Evolutionary conservation across 2,888 invertebrate species (phyloP), one percentile per base, ranked within the genome.

Genomic region (Tenthredo distinguenda): DNA sequence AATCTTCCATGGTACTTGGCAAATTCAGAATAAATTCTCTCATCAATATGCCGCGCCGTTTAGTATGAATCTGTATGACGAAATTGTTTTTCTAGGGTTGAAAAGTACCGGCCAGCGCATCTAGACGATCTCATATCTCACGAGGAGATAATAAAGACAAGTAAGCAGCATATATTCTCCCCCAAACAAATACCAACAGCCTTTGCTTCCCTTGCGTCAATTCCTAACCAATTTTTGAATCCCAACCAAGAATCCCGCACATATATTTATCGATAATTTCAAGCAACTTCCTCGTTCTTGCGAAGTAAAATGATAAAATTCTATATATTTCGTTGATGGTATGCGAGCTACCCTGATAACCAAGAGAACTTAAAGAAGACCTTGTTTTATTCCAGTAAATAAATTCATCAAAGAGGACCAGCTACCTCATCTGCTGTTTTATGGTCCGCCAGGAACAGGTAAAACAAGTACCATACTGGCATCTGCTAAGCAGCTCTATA

Each of bases 401-500:
- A 97, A 97, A 91, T 98, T 99, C 93, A 98, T 99, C 90, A 95
- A 96, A 86, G 97, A 98, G 91, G 97, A 98, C 92, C 97, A 98
- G 89, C 94, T 99, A 76, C 99, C 99, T 0, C 99, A 99, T 95
- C 94, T 99, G 85, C 94, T 99, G 40, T 98, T 99, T 91, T 99
- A 99, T 94, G 99, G 99, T 0, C 99, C 99, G 12, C 99, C 99
- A 0, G 99, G 99, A 84, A 99, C 99, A 40, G 99, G 99, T 5
- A 99, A 99, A 94, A 99, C 99, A 0, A 99, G 98, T 88, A 99
- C 99, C 9, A 99, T 99, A 88, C 94, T 99, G 87, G 99, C 99
- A 34, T 98, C 99, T 94, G 99, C 99, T 2, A 96, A 96, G 88
- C 97, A 98, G 94, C 95, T 99, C 89, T 99, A 99, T 92, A 96